Evolutionary conservation across 2,797 vertebrate genomes (phyloP), one percentile per base, ranked within the genome.

Genomic region (Antrozous pallidus): DNA sequence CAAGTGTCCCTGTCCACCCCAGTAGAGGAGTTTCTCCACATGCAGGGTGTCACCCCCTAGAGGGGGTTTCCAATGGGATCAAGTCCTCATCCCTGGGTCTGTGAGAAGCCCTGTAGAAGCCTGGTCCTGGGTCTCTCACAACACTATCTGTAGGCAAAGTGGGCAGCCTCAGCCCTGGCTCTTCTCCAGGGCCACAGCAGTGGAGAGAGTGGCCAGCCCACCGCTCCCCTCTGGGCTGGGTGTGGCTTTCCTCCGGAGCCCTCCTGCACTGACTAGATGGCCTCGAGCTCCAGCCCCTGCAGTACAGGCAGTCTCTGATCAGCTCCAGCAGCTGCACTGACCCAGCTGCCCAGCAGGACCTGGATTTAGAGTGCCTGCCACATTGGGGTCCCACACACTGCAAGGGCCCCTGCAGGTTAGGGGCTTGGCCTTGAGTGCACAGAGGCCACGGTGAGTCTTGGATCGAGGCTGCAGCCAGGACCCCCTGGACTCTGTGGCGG

Each of bases 161-260:
- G 7, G 28, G 24, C 75, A 36, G 70, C 26, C 36, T 70, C 74
- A 73, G 33, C 24, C n/a, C 71, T n/a, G 28, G n/a, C 22, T 38
- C 56, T 17, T n/a, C 67, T 87, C 42, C 2, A 0, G 36, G 54
- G 31, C 16, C 0, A 0, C 0, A 6, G 16, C 26, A 26, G 26
- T 17, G 3, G 0, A 9, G 5, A 3, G 78, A 45, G 26, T 31
- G 28, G n/a, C n/a, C 77, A 1, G n/a, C n/a, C 20, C 18, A 0
- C 31, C 13, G 2, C 18, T 17, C 8, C 31, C 8, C 33, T 82
- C 51, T 4, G 12, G 67, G 22, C 26, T 40, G 40, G 3, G 5
- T 40, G 49, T 3, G 5, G 7, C 14, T 26, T 3, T 40, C 12
- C 22, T n/a, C 5, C 3, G 42, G 70, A 93, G 20, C 9, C 49